These are phyloP conservation scores for Crotalus helleri DNA, from an alignment of 2,113 vertebrate species.

Conservation along the genomic window DNA sequence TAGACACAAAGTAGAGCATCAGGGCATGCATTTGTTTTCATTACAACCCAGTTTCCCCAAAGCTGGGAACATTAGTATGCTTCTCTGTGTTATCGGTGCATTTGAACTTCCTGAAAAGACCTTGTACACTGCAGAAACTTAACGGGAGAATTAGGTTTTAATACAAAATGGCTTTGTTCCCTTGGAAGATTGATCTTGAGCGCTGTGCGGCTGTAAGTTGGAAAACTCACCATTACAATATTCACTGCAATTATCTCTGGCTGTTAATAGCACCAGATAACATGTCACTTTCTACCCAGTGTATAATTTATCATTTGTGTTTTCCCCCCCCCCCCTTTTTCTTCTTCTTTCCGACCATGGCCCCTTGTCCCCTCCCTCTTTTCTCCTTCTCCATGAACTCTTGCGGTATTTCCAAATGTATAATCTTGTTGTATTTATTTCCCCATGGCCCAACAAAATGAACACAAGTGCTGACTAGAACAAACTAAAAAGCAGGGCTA, in stretches of 20 bases:
- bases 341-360: neutral
- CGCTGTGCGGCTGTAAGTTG: constrained; percentile 80
- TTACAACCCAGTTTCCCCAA: constrained; percentile 74
- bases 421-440: constrained; percentile 94
- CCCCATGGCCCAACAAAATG: constrained; percentile 88
- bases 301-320: constrained; percentile 90
- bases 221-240: constrained; percentile 87
- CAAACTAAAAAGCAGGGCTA: constrained; percentile 82
- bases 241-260: constrained; percentile 91
- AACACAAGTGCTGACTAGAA: constrained; percentile 91
- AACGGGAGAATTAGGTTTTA: constrained; percentile 84
- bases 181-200: constrained; percentile 90
- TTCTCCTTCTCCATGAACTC: constrained; percentile 70
- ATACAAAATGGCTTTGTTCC: constrained; percentile 82
- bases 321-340: constrained; percentile 20
- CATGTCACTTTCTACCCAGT: constrained; percentile 87
- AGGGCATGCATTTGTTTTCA: constrained; percentile 78
- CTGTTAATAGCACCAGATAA: constrained; percentile 96
- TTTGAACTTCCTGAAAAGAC: constrained; percentile 81
- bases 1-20: constrained; percentile 75
- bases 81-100: constrained; percentile 66
- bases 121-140: constrained; percentile 71
- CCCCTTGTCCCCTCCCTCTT: neutral
- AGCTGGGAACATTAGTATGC: constrained; percentile 73
- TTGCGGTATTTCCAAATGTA: constrained; percentile 89